A percentile compares a stretch with the other conserved stretches of the same genome.
Evolutionary conservation across 2,113 vertebrate species (phyloP).

Genomic region (Sprattus sprattus): DNA sequence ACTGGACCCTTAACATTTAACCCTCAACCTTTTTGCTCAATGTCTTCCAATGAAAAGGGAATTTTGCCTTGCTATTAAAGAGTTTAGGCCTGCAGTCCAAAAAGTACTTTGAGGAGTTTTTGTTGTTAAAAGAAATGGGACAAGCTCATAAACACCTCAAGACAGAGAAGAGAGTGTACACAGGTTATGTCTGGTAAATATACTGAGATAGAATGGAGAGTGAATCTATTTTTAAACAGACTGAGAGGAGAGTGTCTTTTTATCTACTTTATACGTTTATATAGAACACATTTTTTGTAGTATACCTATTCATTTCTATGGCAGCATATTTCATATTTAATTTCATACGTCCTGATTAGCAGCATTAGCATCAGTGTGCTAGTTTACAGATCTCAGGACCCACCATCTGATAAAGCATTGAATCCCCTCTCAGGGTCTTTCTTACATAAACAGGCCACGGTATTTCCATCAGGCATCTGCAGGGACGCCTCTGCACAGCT

Average conservation of each 20-base stretch:
- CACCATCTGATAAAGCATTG: neutral
- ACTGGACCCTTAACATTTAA: neutral
- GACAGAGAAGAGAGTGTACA: too few species aligned
- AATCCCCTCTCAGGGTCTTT: neutral
- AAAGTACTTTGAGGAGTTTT: neutral
- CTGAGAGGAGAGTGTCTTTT: neutral
- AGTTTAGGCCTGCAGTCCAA: neutral
- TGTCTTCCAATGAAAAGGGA: neutral
- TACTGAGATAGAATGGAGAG: too few species aligned
- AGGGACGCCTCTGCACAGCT: slow-evolving; percentile 22
- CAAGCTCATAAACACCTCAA: too few species aligned
- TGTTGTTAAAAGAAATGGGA: neutral
- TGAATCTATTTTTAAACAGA: neutral
- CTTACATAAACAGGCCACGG: slow-evolving; percentile 32
- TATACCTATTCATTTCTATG: neutral
- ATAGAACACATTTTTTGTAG: neutral
- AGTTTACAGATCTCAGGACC: neutral
- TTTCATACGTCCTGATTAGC: neutral
- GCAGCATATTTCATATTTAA: neutral
- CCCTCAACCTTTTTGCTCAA: neutral
- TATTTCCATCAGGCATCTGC: slow-evolving; percentile 29
- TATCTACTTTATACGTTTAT: neutral
- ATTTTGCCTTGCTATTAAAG: neutral
- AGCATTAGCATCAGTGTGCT: neutral
- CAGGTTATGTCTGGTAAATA: too few species aligned